Base-by-base conservation (phyloP, 2,797 vertebrate species). In the Peromyscus attwateri region DNA sequence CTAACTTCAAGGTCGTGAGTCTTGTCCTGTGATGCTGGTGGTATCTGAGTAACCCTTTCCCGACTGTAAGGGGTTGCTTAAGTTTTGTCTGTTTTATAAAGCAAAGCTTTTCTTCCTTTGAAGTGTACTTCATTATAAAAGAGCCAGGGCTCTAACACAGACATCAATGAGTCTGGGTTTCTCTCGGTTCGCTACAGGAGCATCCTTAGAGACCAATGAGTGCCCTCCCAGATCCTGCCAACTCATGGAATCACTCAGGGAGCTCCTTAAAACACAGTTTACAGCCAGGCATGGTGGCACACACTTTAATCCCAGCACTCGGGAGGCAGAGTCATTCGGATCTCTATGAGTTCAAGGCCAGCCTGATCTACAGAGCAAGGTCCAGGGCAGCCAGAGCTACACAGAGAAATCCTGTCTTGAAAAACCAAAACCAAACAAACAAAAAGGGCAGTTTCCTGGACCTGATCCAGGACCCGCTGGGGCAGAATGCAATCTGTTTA, bases 91-190 rank as follows among this genome's bases (percentile, higher is more conserved):
- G 12, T 89, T 94, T 91, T 62, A 75, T 57, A 92, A 80, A 95
- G 76, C 43, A 76, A 83, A 57, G 90, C 31, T 73, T 90, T 91
- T 92, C 77, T 77, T 94, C 43, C 3, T 90, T 92, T 93, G 75
- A 92, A 88, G 80, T 73, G 60, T 31, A 71, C 29, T 77, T 96
- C 46, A 80, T 94, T 71, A 49, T 83, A 79, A 70, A 79, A 52
- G 75, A 62, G 2, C 21, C 77, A 43, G 60, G 70, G 34, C 82
- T 92, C 82, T 84, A 71, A 64, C 77, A 57, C 13, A 83, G 79
- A 55, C 31, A 43, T 3, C 73, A 73, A n/a, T 55, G 40, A 91
- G 40, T 40, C 73, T 75, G 46, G 37, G 64, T 76, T 95, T 92
- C 91, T 89, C 66, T 71, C 3, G 9, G 5, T 64, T 25, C 55